These are phyloP conservation scores for Andrena dorsata DNA, from an alignment of 2,888 invertebrate species.

Conservation along the genomic window DNA sequence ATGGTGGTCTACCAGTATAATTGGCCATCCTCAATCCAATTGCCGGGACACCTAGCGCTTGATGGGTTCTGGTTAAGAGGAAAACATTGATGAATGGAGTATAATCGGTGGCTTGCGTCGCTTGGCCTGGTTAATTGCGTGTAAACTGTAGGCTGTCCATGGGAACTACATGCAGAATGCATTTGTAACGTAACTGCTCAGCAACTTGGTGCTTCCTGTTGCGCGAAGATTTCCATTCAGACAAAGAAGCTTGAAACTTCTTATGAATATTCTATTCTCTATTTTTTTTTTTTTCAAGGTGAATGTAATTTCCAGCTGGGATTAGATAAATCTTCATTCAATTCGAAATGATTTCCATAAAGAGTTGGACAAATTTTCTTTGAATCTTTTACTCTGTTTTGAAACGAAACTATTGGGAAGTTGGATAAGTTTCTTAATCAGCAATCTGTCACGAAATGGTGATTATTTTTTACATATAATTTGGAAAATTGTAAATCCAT, in stretches of 20 bases:
- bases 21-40: slow-evolving; percentile 36
- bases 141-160: slow-evolving; percentile 34
- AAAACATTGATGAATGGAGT: slow-evolving; percentile 48
- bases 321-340: too few relatives aligned
- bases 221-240: neutral
- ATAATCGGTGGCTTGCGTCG: slow-evolving; percentile 53
- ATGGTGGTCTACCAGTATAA: slow-evolving; percentile 20
- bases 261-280: too few relatives aligned
- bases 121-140: slow-evolving; percentile 43
- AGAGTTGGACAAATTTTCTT: too few relatives aligned
- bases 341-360: too few relatives aligned
- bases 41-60: slow-evolving; percentile 16
- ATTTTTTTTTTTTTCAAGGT: too few relatives aligned
- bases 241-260: neutral
- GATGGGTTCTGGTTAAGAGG: slow-evolving; percentile 55
- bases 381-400: too few relatives aligned
- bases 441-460: too few relatives aligned
- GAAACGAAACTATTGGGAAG: too few relatives aligned
- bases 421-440: too few relatives aligned
- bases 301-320: too few relatives aligned
- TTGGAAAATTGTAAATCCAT: too few relatives aligned
- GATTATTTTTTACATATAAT: too few relatives aligned
- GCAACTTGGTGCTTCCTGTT: slow-evolving; percentile 20
- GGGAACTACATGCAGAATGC: slow-evolving; percentile 15
- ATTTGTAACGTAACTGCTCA: slow-evolving; percentile 32